Evolutionary conservation across 2,113 vertebrate genomes (phyloP), one percentile per base, ranked within the genome.

Genomic region (Brachypodius melanocephalos): DNA sequence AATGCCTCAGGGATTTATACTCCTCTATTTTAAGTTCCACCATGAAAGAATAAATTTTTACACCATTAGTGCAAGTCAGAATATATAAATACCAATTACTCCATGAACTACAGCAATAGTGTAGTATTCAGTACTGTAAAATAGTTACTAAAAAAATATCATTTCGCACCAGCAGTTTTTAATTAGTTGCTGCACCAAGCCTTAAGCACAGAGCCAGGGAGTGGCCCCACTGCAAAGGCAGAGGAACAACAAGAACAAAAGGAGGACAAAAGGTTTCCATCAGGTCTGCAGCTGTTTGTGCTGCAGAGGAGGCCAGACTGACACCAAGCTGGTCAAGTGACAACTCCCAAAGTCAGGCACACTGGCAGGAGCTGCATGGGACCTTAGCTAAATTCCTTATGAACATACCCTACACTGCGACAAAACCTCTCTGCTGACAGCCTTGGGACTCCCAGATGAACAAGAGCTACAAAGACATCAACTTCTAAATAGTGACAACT

Each of bases 331-430:
- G 17, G 5, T 26, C 49, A 26, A 78, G 32, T 6, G 55, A 58
- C 58, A 72, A 0, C 29, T 55, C n/a, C 59, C 21, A 9, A 10
- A 62, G 54, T 34, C 31, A 68, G n/a, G 24, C n/a, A 49, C 28
- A 1, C 11, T 5, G n/a, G 46, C 2, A 6, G 38, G 45, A 85
- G 31, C 68, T 17, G 11, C 31, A n/a, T 0, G 6, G 45, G 29
- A 45, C 14, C 43, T 51, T 5, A 9, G 31, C 17, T 40, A 17
- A 79, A 55, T 45, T n/a, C 66, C 12, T 34, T 2, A 48, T 1
- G 10, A 48, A 34, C 1, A 5, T 9, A 71, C 8, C 42, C 15
- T 10, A 34, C 0, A 2, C 26, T 19, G 43, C 0, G 0, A n/a
- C 28, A 51, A 34, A 59, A 15, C 3, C 2, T 17, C 57, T 9